Evolutionary conservation across 2,797 vertebrate species (phyloP).

Genomic region (Alauda arvensis): DNA sequence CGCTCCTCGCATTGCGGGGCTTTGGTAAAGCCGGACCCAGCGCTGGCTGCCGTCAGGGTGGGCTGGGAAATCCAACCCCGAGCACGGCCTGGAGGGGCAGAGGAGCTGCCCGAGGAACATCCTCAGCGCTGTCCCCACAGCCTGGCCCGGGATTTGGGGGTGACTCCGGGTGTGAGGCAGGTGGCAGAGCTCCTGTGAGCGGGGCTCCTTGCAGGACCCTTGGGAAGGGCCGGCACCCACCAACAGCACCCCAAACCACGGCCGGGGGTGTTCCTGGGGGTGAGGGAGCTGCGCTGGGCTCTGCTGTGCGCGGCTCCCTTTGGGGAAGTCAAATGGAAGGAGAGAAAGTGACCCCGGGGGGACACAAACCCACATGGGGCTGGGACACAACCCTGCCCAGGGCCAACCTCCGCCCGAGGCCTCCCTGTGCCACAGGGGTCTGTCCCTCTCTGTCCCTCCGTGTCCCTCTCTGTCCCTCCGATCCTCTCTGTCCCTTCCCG

Average conservation of each 20-base stretch:
- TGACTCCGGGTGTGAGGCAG: rapidly evolving
- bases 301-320: not conserved
- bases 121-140: rapidly evolving
- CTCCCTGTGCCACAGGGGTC: not conserved
- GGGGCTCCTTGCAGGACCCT: not conserved
- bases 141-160: rapidly evolving
- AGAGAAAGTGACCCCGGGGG: not conserved
- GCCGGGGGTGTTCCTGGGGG: rapidly evolving
- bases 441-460: too few species aligned
- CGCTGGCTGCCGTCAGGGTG: rapidly evolving
- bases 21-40: rapidly evolving
- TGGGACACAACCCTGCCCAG: rapidly evolving
- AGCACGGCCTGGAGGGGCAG: rapidly evolving
- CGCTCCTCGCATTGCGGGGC: rapidly evolving
- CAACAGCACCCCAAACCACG: rapidly evolving
- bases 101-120: rapidly evolving
- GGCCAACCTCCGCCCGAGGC: not conserved
- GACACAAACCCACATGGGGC: rapidly evolving
- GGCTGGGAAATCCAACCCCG: rapidly evolving
- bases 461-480: not conserved
- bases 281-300: not conserved
- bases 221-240: not conserved
- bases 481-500: too few species aligned
- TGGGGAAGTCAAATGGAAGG: not conserved
- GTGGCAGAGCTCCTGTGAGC: rapidly evolving